Conservation (phyloP, 2,888 invertebrate genomes). For the Tillus elongatus region DNA sequence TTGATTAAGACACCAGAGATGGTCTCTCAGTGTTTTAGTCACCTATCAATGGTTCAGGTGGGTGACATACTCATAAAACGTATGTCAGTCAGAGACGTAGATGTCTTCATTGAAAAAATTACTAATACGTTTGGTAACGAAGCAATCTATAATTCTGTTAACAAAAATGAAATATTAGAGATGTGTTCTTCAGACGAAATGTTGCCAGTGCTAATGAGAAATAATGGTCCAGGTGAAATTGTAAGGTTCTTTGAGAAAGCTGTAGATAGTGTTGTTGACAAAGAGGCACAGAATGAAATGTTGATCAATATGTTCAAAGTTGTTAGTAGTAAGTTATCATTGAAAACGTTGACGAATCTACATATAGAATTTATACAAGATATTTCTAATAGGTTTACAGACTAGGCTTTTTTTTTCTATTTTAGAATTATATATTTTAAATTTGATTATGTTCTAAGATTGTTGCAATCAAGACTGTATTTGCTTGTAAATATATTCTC, state of each 20-base stretch:
- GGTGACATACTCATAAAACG: slow-evolving; percentile 19
- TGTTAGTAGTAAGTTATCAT: slow-evolving; percentile 18
- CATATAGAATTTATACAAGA: slow-evolving; percentile 20
- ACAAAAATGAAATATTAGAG: slow-evolving; percentile 12
- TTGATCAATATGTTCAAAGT: slow-evolving; percentile 23
- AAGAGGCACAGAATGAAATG: slow-evolving; percentile 15
- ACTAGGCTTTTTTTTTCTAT: too few species aligned
- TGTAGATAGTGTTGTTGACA: slow-evolving; percentile 12
- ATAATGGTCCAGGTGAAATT: slow-evolving; percentile 14
- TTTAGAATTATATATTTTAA: too few species aligned
- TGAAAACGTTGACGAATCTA: slow-evolving; percentile 19
- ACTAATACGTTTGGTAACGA: slow-evolving; percentile 13
- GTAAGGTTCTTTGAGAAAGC: slow-evolving; percentile 12
- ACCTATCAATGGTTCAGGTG: slow-evolving; percentile 20
- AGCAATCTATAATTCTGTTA: slow-evolving; percentile 12
- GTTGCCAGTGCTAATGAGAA: slow-evolving; percentile 10
- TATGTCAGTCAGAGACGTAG: slow-evolving; percentile 14
- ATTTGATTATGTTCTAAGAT: too few species aligned
- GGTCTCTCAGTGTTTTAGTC: slow-evolving; percentile 19
- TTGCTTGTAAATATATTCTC: too few species aligned
- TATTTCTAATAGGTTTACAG: slow-evolving; percentile 16
- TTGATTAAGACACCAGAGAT: slow-evolving; percentile 21
- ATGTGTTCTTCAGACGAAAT: slow-evolving; percentile 12
- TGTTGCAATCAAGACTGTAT: too few species aligned
- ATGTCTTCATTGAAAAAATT: slow-evolving; percentile 18